phyloP scores from a whole-genome alignment of 2,113 vertebrate genomes.

The Anthoscopus minutus region DNA sequence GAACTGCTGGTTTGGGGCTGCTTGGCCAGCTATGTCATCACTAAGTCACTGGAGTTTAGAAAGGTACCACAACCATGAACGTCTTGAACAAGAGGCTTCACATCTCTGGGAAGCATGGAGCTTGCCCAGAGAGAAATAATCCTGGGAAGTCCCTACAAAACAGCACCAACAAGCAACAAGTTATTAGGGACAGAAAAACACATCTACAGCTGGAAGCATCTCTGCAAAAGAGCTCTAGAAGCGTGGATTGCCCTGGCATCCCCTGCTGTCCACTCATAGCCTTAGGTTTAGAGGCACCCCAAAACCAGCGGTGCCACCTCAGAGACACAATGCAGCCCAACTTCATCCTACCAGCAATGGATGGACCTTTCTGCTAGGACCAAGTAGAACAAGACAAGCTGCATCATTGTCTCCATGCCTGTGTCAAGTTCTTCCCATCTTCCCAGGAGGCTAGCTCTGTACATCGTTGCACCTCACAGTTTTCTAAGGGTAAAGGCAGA shows the following conservation, averaged over 20 bases:
- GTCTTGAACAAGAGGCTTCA: not conserved
- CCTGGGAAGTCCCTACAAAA: not conserved
- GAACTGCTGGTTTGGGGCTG: not conserved
- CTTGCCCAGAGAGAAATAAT: not conserved
- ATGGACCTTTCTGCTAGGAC: not conserved
- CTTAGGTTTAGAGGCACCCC: not conserved
- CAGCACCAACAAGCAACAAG: not conserved
- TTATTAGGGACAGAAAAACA: not conserved
- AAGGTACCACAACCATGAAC: not conserved
- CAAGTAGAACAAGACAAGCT: not conserved
- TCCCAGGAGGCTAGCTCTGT: not conserved
- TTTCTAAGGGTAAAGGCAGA: not conserved
- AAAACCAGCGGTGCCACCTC: not conserved
- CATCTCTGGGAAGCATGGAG: not conserved
- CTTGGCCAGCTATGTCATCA: not conserved
- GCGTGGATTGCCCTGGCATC: rapidly evolving
- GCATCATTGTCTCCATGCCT: not conserved
- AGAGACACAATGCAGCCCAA: not conserved
- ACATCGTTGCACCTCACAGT: not conserved
- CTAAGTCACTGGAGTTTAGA: not conserved
- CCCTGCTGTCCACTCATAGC: not conserved
- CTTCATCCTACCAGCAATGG: not conserved
- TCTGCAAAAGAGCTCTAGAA: not conserved
- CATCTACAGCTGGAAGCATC: not conserved
- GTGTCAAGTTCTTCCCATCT: not conserved